phyloP scores from a whole-genome alignment of 2,888 invertebrate species.

The Dioctria linearis region DNA sequence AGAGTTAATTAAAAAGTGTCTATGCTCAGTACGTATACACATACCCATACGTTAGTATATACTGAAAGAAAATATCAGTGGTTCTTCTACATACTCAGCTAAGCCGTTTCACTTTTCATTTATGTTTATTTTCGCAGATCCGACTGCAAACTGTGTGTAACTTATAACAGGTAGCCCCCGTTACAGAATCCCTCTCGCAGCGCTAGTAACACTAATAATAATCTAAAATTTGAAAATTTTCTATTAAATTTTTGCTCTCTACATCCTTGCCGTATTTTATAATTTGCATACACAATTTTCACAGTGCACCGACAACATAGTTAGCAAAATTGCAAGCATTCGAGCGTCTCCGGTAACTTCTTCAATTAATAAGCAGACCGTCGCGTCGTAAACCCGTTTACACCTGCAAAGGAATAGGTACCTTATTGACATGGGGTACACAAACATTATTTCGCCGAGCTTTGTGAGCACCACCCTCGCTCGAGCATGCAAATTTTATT shows the following conservation, averaged over 20 bases:
- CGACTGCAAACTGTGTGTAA: too few relatives aligned
- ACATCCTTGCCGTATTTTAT: conserved; percentile 30
- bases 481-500: conserved; percentile 43
- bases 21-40: too few relatives aligned
- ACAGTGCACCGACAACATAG: conserved; percentile 24
- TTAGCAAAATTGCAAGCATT: conserved; percentile 26
- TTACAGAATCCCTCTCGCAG: too few relatives aligned
- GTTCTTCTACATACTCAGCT: too few relatives aligned
- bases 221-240: conserved; percentile 19
- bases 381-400: conserved; percentile 23
- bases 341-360: conserved; percentile 24
- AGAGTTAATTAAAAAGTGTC: too few relatives aligned
- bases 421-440: conserved; percentile 36
- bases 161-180: too few relatives aligned
- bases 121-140: too few relatives aligned
- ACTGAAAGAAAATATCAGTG: too few relatives aligned
- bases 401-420: conserved; percentile 34
- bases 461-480: background rate
- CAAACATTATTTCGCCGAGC: background rate
- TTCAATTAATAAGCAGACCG: conserved; percentile 37
- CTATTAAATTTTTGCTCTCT: conserved; percentile 28
- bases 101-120: too few relatives aligned
- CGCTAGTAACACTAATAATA: too few relatives aligned
- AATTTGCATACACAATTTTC: conserved; percentile 45
- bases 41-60: too few relatives aligned